Evolutionary conservation across 2,888 invertebrate genomes (phyloP).

Genomic region (Trissolcus brochymenae): DNA sequence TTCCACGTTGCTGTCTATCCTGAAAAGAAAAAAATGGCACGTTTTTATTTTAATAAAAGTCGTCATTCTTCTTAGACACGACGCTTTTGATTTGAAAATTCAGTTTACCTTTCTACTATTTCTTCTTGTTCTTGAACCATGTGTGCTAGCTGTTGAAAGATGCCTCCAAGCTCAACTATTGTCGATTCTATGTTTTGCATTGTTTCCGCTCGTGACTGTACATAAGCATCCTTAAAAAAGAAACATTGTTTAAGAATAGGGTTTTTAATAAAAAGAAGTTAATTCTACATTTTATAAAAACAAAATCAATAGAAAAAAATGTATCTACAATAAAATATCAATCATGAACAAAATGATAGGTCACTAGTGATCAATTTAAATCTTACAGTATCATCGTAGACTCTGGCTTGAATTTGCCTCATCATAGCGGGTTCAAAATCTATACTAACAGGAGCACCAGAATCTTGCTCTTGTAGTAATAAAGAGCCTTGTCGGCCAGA

Average conservation of each 20-base stretch:
- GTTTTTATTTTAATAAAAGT: not conserved
- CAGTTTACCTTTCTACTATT: conserved; percentile 87
- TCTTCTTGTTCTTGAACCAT: conserved; percentile 99
- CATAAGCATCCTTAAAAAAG: conserved; percentile 84
- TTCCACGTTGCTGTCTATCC: conserved; percentile 98
- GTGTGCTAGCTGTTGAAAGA: conserved; percentile 95
- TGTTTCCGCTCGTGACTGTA: conserved; percentile 95
- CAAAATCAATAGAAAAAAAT: not conserved
- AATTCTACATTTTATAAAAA: not conserved
- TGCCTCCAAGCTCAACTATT: conserved; percentile 98
- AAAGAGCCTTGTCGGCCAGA: conserved; percentile 77
- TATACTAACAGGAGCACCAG: conserved; percentile 82
- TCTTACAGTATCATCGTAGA: conserved; percentile 71
- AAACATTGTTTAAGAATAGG: not conserved
- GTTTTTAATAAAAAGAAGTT: not conserved
- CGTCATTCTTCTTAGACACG: not conserved
- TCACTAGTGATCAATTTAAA: not conserved
- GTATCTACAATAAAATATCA: not conserved
- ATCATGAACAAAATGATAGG: not conserved
- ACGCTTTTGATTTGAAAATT: not conserved
- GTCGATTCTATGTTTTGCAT: conserved; percentile 99
- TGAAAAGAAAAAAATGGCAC: conserved; percentile 64
- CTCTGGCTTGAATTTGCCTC: conserved; percentile 72
- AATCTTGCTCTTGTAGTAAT: conserved; percentile 72
- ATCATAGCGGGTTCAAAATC: conserved; percentile 84